These are phyloP conservation scores for Alcedo quadribrachys DNA, from an alignment of 2,797 vertebrate species.

Conservation along the genomic window DNA sequence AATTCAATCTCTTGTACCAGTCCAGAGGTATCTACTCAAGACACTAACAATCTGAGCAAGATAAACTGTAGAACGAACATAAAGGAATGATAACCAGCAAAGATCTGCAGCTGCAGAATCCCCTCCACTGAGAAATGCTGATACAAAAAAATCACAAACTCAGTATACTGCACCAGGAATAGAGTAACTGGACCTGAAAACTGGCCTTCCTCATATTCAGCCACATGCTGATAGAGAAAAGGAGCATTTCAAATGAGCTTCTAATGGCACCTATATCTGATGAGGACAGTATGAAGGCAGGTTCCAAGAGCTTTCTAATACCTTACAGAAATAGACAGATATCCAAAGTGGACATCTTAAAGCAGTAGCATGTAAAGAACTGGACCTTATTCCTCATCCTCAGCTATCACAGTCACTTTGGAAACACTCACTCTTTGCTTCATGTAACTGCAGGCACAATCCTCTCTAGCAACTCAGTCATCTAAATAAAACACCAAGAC, in stretches of 20 bases:
- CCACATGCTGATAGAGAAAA: not conserved
- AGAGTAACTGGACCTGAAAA: not conserved
- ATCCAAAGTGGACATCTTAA: not conserved
- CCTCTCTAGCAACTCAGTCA: not conserved
- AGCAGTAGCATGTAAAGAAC: not conserved
- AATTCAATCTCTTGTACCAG: not conserved
- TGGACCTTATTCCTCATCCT: not conserved
- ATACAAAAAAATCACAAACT: not conserved
- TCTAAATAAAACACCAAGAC: not conserved
- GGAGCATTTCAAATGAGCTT: not conserved
- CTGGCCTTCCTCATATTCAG: not conserved
- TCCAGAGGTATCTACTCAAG: not conserved
- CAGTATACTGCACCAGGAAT: not conserved
- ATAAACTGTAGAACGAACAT: not conserved
- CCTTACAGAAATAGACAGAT: not conserved
- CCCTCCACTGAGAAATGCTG: not conserved
- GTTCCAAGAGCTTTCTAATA: not conserved
- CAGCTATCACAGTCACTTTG: not conserved
- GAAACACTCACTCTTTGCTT: not conserved
- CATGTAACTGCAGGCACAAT: not conserved
- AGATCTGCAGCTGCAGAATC: not conserved
- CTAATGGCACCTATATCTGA: not conserved
- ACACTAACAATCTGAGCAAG: not conserved
- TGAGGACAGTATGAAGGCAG: not conserved
- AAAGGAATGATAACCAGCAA: not conserved